Evolutionary conservation across 2,888 invertebrate genomes (phyloP).

Genomic region (Luperina nickerlii): DNA sequence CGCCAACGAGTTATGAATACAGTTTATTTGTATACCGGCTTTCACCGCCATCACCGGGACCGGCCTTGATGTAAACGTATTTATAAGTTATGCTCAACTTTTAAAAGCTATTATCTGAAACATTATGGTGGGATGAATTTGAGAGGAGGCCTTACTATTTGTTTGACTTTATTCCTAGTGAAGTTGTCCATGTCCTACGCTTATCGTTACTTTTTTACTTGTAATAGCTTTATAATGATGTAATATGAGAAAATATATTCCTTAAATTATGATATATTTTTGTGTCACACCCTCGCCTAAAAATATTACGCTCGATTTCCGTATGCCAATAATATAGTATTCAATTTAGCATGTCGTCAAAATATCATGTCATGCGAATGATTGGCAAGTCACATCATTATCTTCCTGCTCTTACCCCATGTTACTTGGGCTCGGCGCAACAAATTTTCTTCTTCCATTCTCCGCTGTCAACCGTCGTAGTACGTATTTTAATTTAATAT

Average conservation of each 20-base stretch:
- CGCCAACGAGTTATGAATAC: slow-evolving; percentile 53
- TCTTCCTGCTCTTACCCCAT: too few species aligned
- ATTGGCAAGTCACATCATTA: neutral
- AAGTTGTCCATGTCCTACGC: neutral
- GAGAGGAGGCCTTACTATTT: slow-evolving; percentile 46
- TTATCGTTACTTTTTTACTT: neutral
- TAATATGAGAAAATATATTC: neutral
- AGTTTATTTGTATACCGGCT: slow-evolving; percentile 51
- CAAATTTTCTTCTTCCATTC: too few species aligned
- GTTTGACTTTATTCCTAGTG: neutral
- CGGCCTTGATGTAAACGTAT: slow-evolving; percentile 54
- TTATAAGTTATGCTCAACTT: slow-evolving; percentile 64
- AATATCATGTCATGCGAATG: slow-evolving; percentile 15
- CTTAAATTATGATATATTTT: neutral
- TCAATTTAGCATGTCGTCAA: slow-evolving; percentile 7
- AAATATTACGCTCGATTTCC: slow-evolving; percentile 16
- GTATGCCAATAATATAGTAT: slow-evolving; percentile 5
- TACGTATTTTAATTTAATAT: neutral
- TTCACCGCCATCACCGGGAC: slow-evolving; percentile 32
- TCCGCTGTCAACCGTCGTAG: too few species aligned
- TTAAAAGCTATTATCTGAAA: slow-evolving; percentile 70
- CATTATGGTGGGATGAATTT: slow-evolving; percentile 62
- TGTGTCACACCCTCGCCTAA: neutral
- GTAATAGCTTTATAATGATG: neutral
- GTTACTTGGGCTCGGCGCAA: too few species aligned